phyloP scores from a whole-genome alignment of 2,113 vertebrate genomes.

The Nestor notabilis region DNA sequence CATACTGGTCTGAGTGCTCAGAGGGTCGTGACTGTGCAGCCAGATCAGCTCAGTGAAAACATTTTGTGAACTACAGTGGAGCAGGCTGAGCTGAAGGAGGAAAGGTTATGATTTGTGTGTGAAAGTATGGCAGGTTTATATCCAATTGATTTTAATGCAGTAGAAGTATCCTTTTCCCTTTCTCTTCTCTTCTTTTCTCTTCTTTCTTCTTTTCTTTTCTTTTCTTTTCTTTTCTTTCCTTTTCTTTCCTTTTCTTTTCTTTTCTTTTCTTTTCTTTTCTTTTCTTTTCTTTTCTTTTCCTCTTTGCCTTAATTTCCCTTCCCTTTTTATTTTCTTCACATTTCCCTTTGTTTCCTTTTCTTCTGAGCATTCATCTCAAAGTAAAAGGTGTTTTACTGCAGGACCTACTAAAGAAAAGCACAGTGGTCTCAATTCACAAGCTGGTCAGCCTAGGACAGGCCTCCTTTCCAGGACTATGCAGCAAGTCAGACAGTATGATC shows the following conservation, averaged over 20 bases:
- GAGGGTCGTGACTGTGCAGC: neutral
- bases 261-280: no score
- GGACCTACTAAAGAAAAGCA: neutral
- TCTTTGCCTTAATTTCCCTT: neutral
- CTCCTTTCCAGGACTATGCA: constrained; percentile 8
- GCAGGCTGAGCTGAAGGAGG: neutral
- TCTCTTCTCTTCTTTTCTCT: neutral
- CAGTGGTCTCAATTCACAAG: neutral
- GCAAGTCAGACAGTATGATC: neutral
- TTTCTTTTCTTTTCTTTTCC: neutral
- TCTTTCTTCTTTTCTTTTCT: no score
- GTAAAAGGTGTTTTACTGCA: neutral
- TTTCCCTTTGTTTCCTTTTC: neutral
- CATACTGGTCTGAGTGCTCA: neutral
- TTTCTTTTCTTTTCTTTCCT: fast-evolving
- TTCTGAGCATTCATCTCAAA: neutral
- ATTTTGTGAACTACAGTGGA: neutral
- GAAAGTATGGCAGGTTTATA: neutral
- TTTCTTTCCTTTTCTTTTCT: fast-evolving
- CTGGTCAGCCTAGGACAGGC: neutral
- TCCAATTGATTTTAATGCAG: neutral
- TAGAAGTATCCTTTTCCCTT: neutral
- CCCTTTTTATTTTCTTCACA: neutral
- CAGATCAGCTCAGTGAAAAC: neutral
- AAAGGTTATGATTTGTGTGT: constrained; percentile 4